Evolutionary conservation across 2,113 vertebrate species (phyloP), one percentile per base, ranked within the genome.

Genomic region (Marcusenius ussheri): DNA sequence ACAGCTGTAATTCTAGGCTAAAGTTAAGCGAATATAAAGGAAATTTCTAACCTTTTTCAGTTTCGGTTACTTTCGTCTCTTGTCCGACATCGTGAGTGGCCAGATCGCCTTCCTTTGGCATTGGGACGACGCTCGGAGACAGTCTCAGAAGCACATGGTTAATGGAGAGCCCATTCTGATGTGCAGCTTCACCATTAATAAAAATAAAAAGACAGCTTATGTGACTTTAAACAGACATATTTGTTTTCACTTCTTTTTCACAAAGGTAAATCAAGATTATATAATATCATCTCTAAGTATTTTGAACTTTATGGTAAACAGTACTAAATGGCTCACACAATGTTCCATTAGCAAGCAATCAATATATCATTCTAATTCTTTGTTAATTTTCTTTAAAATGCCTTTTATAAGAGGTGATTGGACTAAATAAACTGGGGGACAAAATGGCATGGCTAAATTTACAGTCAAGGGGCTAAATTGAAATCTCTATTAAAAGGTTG

Each of bases 131-230:
- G 50, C 96, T 97, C 88, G 98, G 97, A 89, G 97, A 98, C 91
- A 98, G 97, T 91, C 97, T 97, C 95, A 98, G 95, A 92, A 97
- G 93, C 93, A 95, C 96, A 92, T 98, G 98, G 94, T 97, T 97
- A 94, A 98, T 96, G 89, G 97, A 97, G 89, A 99, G 91, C 89
- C 97, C 96, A 0, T 98, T 98, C 94, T 97, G 97, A 94, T 97
- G 97, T 46, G 96, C 91, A 94, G 97, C 98, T 99, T 95, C 89
- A 93, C 62, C 24, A 85, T 49, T n/a, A 80, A 42, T 39, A 35
- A 7, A 42, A 2, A 80, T 2, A 42, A 39, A 42, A 17, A 80
- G 39, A 42, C 74, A 39, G 74, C 4, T 5, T 27, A 31, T 47
- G 45, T 46, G n/a, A 86, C 83, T 86, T 84, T 50, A 86, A 86